These are phyloP conservation scores for Hippocampus comes DNA, from an alignment of 2,113 vertebrate species.

Conservation along the genomic window DNA sequence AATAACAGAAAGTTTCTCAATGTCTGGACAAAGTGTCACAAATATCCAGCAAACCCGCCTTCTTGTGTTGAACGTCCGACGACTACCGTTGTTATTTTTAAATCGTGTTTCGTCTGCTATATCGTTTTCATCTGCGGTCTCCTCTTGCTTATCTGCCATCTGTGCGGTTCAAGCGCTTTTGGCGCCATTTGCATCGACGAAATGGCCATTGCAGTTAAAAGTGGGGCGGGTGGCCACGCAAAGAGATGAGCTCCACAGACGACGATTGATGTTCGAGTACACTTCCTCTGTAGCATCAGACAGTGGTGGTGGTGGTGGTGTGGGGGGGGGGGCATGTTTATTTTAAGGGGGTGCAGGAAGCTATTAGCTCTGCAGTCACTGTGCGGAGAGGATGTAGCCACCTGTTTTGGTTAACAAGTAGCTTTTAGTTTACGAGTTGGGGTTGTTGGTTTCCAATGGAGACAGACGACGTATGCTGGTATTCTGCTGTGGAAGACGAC, in stretches of 20 bases:
- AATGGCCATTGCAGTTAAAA: not conserved
- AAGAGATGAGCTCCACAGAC: not conserved
- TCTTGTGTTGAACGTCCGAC: not conserved
- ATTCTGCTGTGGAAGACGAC: slow-evolving; percentile 13
- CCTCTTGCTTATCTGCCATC: too few relatives aligned
- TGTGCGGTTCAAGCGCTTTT: too few relatives aligned
- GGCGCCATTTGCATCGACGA: not conserved
- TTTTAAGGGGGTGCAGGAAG: slow-evolving; percentile 42
- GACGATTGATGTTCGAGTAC: too few relatives aligned
- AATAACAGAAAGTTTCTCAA: slow-evolving; percentile 12
- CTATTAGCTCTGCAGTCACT: slow-evolving; percentile 41
- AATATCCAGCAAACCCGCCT: not conserved
- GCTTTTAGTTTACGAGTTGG: slow-evolving; percentile 49
- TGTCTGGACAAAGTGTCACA: slow-evolving; percentile 6
- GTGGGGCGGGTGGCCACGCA: not conserved
- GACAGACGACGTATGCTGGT: slow-evolving; percentile 18
- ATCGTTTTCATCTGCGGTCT: not conserved
- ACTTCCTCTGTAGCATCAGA: not conserved
- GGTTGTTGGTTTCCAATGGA: slow-evolving; percentile 42
- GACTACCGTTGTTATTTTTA: not conserved
- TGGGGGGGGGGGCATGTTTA: slow-evolving; percentile 8
- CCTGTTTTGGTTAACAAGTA: slow-evolving; percentile 67
- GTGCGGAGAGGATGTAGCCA: slow-evolving; percentile 54
- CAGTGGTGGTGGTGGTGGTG: too few relatives aligned
- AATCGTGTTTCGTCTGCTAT: not conserved